Conservation (phyloP, 2,113 vertebrate species). For the Conger conger region DNA sequence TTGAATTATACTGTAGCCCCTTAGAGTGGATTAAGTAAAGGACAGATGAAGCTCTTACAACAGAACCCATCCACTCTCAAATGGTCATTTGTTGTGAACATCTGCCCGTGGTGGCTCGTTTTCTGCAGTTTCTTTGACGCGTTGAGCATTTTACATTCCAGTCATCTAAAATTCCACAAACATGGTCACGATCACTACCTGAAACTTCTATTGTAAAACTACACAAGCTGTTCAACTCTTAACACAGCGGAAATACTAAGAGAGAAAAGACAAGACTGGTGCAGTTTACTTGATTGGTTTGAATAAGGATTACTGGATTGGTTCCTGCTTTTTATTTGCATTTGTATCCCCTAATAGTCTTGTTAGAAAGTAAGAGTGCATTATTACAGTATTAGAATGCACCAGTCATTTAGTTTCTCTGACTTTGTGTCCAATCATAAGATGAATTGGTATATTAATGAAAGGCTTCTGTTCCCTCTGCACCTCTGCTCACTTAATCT, state of each 20-base stretch:
- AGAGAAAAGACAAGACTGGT: not conserved
- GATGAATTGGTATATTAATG: conserved; percentile 22
- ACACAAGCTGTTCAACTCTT: not conserved
- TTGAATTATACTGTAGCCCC: not conserved
- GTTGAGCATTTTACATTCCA: not conserved
- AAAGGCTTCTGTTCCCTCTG: conserved; percentile 34
- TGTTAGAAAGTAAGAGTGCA: not conserved
- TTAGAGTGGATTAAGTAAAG: not conserved
- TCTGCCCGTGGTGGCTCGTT: too few relatives aligned
- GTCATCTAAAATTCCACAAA: not conserved
- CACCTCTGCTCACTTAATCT: conserved; percentile 19
- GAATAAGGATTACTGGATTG: too few relatives aligned
- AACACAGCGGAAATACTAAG: not conserved
- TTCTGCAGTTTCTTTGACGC: not conserved
- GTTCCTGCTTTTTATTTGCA: conserved; percentile 34
- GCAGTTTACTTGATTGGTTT: too few relatives aligned
- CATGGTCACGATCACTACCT: not conserved
- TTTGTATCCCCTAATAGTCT: conserved; percentile 41
- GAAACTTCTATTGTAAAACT: not conserved
- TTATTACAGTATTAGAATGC: conserved; percentile 50
- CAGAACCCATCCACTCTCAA: too few relatives aligned
- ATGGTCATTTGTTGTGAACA: too few relatives aligned
- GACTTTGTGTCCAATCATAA: conserved; percentile 14
- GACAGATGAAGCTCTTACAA: not conserved
- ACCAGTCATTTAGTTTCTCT: conserved; percentile 49